Conservation (phyloP, 92 coral and sea anemone species). For the Palythoa grandiflora region DNA sequence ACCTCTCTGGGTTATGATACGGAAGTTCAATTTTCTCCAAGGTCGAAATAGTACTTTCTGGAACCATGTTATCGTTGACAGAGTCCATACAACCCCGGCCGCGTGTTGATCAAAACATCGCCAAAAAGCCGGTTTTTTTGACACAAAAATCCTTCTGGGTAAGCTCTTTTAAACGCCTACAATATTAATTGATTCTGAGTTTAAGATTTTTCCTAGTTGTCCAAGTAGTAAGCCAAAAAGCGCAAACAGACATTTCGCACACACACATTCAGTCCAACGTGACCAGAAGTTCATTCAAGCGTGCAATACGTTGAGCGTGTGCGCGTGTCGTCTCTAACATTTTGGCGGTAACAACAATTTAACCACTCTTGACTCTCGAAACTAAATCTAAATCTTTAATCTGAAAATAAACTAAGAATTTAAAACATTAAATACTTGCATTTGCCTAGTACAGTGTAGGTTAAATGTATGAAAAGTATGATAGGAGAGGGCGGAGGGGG, state of each 20-base stretch:
- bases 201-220: not conserved
- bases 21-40: conserved; percentile 57
- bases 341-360: not conserved
- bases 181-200: not conserved
- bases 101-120: not conserved
- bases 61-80: not conserved
- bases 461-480: no score
- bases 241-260: conserved; percentile 29
- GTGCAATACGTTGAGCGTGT: not conserved
- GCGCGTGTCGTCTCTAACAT: not conserved
- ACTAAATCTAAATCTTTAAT: no score
- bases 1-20: conserved; percentile 53
- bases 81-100: not conserved
- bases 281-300: not conserved
- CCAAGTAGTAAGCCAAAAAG: not conserved
- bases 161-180: conserved; percentile 3
- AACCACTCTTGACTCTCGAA: no score
- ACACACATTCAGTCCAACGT: not conserved
- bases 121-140: not conserved
- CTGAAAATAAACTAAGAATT: no score
- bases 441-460: no score
- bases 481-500: no score
- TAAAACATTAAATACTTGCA: no score
- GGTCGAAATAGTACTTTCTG: not conserved
- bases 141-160: not conserved